Percentiles rank a stretch among this genome's conserved stretches.
These are phyloP conservation scores for Eumaeus atala DNA, from an alignment of 1,140 invertebrate genomes.

Conservation along the genomic window DNA sequence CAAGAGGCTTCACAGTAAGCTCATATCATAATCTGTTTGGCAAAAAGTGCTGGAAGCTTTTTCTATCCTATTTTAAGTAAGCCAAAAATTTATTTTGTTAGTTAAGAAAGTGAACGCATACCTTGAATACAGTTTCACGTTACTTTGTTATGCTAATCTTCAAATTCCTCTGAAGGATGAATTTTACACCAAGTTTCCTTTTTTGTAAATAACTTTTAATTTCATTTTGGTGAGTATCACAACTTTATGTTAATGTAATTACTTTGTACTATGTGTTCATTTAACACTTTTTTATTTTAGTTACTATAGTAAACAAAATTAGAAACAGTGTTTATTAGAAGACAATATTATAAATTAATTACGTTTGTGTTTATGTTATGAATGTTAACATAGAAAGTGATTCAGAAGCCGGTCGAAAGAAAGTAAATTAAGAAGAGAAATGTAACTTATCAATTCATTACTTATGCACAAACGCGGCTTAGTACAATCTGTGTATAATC, in stretches of 20 bases:
- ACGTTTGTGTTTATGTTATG: no score
- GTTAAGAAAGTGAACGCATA: conserved; percentile 43
- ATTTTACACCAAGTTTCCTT: conserved; percentile 57
- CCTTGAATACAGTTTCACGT: conserved; percentile 60
- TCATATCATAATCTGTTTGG: no score
- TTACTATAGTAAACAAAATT: no score
- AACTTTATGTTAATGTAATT: conserved; percentile 11
- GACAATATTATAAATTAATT: no score
- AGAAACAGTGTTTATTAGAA: no score
- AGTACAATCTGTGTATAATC: no score
- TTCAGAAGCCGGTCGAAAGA: no score
- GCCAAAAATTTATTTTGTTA: conserved; percentile 11
- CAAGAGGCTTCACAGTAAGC: neutral
- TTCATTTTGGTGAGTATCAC: conserved; percentile 59
- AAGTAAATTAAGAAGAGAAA: no score
- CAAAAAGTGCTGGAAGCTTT: neutral
- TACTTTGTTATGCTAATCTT: conserved; percentile 73
- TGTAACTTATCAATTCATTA: no score
- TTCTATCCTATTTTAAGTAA: neutral
- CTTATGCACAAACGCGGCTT: no score
- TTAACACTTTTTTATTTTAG: no score
- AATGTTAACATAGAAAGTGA: no score
- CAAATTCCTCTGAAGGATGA: conserved; percentile 67
- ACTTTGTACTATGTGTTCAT: conserved; percentile 1
- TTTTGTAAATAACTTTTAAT: conserved; percentile 69